phyloP scores from a whole-genome alignment of 2,888 invertebrate species.

The Latrodectus elegans region DNA sequence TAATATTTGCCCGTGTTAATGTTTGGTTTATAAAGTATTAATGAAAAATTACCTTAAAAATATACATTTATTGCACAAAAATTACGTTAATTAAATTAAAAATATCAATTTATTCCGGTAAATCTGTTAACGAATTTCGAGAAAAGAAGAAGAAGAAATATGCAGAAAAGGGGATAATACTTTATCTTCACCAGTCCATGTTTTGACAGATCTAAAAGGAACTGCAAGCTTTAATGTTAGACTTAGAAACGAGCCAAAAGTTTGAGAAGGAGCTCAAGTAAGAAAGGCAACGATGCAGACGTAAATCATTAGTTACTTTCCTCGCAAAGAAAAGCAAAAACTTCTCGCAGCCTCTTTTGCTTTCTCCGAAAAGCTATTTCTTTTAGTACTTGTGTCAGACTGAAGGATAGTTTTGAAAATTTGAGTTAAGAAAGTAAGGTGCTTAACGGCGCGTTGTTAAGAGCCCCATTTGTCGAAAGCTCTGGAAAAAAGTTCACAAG shows the following conservation, averaged over 20 bases:
- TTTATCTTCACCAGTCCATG: neutral
- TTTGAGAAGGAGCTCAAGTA: neutral
- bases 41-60: no score
- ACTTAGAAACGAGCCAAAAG: neutral
- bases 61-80: no score
- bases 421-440: constrained; percentile 45
- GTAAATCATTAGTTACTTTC: neutral
- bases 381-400: constrained; percentile 14
- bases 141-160: neutral
- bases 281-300: neutral
- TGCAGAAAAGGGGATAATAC: neutral
- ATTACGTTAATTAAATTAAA: no score
- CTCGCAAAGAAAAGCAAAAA: neutral
- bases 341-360: neutral
- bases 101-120: neutral
- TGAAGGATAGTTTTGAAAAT: constrained; percentile 35
- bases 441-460: constrained; percentile 59
- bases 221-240: neutral
- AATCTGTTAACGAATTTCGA: neutral
- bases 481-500: neutral
- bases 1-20: no score
- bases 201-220: neutral
- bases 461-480: constrained; percentile 52
- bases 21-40: no score
- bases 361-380: neutral